Base-by-base conservation (phyloP, 1,140 invertebrate genomes). In the Homalodisca vitripennis region DNA sequence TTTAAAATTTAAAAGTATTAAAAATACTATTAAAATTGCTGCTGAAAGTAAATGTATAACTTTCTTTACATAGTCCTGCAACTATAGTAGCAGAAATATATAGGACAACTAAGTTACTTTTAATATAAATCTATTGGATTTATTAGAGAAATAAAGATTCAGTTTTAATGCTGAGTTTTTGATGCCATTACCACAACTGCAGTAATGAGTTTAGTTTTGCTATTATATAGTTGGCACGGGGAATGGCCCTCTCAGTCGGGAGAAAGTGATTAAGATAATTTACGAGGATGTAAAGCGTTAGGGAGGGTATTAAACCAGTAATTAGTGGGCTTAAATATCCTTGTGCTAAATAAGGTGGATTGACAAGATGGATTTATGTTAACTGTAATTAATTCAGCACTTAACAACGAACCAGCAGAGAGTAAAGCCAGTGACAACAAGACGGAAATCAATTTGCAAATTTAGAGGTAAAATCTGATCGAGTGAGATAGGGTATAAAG, bases 241-340 rank as follows among this genome's bases (percentile, higher is more conserved):
- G 48, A 51, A 12, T 20, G 48, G 48, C 48, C n/a, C 48, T 12
- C 48, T 51, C 48, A 20, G 48, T 20, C 29, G 27, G 34, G n/a
- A 29, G 22, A 60, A 29, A 26, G 55, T 60, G 27, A 60, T 60
- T 60, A 30, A 60, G 55, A 27, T 60, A 60, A 60, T 60, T 60
- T 60, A 60, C 55, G 24, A 24, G 26, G 27, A 60, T 60, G 55
- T 29, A 27, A 60, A 60, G 27, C 55, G 27, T 27, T 24, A 60
- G 27, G 29, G 24, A 60, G 55, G 27, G 26, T 26, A 60, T 60
- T 60, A 60, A 53, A 60, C 13, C 24, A 13, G 48, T 60, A 60
- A 60, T 60, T 22, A 30, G 24, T 17, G 6, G 17, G 34, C 34
- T 17, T 41, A 10, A 17, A 17, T 6, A 10, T 41, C 34, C 34